Evolutionary conservation across 2,797 vertebrate species (phyloP).

Genomic region (Gallinago stenura): DNA sequence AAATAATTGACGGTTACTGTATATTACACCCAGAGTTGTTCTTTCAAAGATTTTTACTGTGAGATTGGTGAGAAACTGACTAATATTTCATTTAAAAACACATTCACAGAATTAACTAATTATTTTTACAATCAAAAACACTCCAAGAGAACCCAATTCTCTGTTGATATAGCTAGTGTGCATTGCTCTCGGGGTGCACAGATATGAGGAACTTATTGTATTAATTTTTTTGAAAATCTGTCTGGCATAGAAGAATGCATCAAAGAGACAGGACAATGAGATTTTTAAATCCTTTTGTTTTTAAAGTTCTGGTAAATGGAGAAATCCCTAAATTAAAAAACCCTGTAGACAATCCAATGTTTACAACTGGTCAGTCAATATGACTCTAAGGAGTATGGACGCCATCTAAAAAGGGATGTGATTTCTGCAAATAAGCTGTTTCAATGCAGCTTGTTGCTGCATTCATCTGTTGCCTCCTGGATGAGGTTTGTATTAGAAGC

Average conservation of each 20-base stretch:
- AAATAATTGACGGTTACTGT: background rate
- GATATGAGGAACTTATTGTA: fast-evolving
- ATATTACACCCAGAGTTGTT: background rate
- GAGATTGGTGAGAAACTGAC: background rate
- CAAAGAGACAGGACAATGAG: background rate
- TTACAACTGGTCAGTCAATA: background rate
- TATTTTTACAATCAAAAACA: background rate
- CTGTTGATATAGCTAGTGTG: background rate
- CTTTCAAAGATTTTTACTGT: background rate
- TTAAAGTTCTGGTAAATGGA: background rate
- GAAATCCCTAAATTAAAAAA: background rate
- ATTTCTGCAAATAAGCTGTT: background rate
- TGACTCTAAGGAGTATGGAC: background rate
- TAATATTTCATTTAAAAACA: background rate
- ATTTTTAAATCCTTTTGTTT: background rate
- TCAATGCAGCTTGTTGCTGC: background rate
- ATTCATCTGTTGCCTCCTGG: background rate
- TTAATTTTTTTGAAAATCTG: background rate
- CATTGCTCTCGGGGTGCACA: background rate
- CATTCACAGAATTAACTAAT: background rate
- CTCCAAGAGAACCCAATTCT: background rate
- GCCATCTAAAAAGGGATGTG: background rate
- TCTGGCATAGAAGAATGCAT: background rate
- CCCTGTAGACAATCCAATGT: background rate
- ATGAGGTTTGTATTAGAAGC: background rate